Evolutionary conservation across 2,888 invertebrate species (phyloP).

Genomic region (Microchrysa polita): DNA sequence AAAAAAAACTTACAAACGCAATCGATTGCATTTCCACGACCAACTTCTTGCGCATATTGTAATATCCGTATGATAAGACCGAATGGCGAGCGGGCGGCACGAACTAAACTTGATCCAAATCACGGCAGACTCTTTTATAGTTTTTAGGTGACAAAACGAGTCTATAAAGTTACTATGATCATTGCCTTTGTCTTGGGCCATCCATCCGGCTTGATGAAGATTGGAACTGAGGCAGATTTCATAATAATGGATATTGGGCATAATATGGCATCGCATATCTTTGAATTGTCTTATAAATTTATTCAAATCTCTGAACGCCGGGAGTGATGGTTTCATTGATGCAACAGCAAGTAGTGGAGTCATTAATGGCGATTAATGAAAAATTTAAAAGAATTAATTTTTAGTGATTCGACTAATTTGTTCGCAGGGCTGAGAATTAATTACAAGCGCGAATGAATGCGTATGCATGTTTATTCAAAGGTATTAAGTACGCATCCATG

Average conservation of each 20-base stretch:
- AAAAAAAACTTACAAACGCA: constrained; percentile 12
- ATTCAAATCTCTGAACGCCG: background rate
- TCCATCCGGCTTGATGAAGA: no score
- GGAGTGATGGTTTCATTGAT: no score
- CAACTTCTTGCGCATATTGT: background rate
- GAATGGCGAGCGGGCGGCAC: background rate
- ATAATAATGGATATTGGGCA: no score
- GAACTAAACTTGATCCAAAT: constrained; percentile 3
- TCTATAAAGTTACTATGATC: background rate
- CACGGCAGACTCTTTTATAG: constrained; percentile 15
- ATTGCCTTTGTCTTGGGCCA: background rate
- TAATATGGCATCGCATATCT: background rate
- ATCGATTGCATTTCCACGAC: constrained; percentile 21
- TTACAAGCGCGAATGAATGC: no score
- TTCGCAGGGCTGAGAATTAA: no score
- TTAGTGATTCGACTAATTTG: no score
- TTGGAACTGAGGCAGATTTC: constrained; percentile 15
- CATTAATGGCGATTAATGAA: no score
- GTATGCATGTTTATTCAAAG: no score
- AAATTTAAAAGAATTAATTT: no score
- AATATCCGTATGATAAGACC: background rate
- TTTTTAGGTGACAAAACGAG: background rate
- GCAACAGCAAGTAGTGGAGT: no score
- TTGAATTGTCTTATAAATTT: constrained; percentile 23
- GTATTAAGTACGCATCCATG: no score